phyloP scores from a whole-genome alignment of 2,113 vertebrate species.

The Vidua macroura region DNA sequence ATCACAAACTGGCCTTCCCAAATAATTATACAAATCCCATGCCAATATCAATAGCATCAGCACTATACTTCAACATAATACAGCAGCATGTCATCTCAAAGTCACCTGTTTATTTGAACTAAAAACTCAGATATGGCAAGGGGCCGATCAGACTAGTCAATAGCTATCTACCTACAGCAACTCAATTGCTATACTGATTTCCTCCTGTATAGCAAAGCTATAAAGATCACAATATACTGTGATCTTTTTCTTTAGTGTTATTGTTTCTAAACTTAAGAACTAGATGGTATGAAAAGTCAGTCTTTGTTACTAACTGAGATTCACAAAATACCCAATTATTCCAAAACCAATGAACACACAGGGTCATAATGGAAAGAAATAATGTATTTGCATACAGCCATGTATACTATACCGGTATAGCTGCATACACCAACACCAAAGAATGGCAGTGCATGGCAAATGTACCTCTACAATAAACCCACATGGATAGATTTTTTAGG shows the following conservation, averaged over 20 bases:
- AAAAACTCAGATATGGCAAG: background rate
- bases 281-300: background rate
- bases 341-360: background rate
- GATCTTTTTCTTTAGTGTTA: background rate
- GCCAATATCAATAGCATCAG: background rate
- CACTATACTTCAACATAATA: background rate
- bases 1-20: background rate
- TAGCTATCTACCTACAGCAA: background rate
- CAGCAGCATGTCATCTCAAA: background rate
- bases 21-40: background rate
- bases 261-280: background rate
- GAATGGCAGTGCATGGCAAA: background rate
- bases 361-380: background rate
- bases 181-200: background rate
- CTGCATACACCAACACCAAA: background rate
- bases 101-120: background rate
- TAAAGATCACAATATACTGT: background rate
- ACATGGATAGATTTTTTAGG: background rate
- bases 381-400: background rate
- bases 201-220: background rate
- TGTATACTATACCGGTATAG: fast-evolving
- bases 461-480: background rate
- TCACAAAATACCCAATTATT: background rate
- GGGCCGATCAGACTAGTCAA: background rate
- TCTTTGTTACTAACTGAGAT: background rate